phyloP scores from a whole-genome alignment of 2,113 vertebrate genomes.

The Psittacula cyanocephala region DNA sequence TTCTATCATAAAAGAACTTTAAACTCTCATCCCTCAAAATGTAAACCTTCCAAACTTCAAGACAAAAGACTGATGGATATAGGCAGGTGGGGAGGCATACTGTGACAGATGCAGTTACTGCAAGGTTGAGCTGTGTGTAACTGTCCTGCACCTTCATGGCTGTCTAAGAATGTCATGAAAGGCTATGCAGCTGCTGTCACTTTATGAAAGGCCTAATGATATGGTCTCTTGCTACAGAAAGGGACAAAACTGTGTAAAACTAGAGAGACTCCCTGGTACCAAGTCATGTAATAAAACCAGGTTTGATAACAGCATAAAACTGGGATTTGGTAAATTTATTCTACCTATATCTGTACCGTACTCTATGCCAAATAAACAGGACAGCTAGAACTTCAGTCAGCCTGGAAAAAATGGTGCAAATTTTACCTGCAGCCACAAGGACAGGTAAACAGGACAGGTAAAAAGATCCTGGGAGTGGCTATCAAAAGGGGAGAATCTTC shows the following conservation, averaged over 20 bases:
- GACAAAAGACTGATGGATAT: neutral
- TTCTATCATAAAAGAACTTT: neutral
- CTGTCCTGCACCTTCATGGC: neutral
- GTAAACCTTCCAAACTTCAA: neutral
- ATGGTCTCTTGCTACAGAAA: neutral
- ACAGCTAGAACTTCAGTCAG: neutral
- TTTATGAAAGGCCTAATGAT: neutral
- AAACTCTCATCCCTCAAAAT: neutral
- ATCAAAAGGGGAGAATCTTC: neutral
- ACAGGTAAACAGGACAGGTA: neutral
- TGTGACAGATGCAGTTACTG: rapidly evolving
- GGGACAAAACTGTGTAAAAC: neutral
- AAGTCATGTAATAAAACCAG: neutral
- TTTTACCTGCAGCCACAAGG: neutral
- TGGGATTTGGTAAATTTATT: neutral
- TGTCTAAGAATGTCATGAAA: neutral
- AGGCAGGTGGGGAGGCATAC: neutral
- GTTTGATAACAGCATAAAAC: neutral
- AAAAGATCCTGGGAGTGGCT: neutral
- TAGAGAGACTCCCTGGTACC: neutral
- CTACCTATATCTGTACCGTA: neutral
- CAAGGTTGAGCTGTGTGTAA: neutral
- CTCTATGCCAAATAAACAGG: neutral
- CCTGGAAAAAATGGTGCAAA: neutral
- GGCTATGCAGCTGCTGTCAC: neutral